Percentiles rank a stretch among this genome's conserved stretches.
Conservation (phyloP, 1,140 invertebrate genomes). For the Eciton burchellii region DNA sequence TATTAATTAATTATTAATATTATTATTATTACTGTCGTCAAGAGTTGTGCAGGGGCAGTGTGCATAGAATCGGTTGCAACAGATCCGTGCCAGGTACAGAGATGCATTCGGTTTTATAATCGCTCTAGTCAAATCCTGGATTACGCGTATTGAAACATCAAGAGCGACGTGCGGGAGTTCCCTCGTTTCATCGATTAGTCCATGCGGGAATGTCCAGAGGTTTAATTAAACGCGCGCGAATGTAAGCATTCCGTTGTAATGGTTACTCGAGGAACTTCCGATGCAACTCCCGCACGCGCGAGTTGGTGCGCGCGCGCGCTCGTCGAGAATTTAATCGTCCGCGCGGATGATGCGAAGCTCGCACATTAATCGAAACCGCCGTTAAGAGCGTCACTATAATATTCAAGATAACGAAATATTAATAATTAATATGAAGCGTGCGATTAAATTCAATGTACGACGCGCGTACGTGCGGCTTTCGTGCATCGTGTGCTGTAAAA, state of each 20-base stretch:
- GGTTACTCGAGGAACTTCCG: too few species aligned
- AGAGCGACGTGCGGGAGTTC: conserved; percentile 15
- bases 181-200: background rate
- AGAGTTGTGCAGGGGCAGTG: background rate
- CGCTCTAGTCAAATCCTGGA: conserved; percentile 17
- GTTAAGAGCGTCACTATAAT: too few species aligned
- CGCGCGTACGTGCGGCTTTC: conserved; percentile 11
- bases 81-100: conserved; percentile 74
- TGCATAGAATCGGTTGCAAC: conserved; percentile 70
- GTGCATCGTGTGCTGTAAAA: conserved; percentile 44
- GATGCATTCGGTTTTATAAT: conserved; percentile 58
- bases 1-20: conserved; percentile 60
- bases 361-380: background rate
- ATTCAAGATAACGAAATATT: too few species aligned
- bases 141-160: conserved; percentile 41
- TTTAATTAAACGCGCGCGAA: too few species aligned
- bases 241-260: too few species aligned
- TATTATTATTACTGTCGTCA: conserved; percentile 43
- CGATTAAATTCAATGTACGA: conserved; percentile 50
- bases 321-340: conserved; percentile 33
- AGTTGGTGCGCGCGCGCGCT: background rate
- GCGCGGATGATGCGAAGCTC: background rate
- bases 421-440: background rate
- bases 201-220: background rate
- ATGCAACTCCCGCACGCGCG: background rate